Evolutionary conservation across 37 sponge, comb jelly and placozoan species (phyloP).

Genomic region (Halichondria panicea): DNA sequence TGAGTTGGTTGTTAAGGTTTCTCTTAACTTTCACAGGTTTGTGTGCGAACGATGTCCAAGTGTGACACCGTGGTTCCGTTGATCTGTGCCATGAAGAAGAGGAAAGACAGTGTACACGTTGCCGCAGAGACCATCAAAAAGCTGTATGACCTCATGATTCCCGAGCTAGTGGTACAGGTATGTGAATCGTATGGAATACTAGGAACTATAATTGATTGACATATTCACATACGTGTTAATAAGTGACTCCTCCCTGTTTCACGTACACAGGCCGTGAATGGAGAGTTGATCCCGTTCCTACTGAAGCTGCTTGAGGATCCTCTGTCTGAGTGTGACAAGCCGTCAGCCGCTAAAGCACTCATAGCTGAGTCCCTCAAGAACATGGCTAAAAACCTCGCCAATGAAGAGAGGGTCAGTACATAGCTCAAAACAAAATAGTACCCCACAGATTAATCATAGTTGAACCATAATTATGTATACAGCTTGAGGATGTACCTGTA

Average conservation of each 20-base stretch:
- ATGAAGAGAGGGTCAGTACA: constrained; percentile 85
- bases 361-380: constrained; percentile 93
- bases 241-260: too few species aligned
- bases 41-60: constrained; percentile 86
- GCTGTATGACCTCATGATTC: constrained; percentile 69
- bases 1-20: too few species aligned
- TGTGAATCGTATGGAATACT: background rate
- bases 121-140: constrained; percentile 77
- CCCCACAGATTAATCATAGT: too few species aligned
- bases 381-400: constrained; percentile 88
- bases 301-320: constrained; percentile 83
- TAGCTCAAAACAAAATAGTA: too few species aligned
- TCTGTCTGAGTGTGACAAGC: constrained; percentile 80
- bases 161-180: constrained; percentile 80
- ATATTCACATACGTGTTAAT: too few species aligned
- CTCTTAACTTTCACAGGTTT: too few species aligned
- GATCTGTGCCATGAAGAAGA: constrained; percentile 88
- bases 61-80: constrained; percentile 75
- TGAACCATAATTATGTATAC: too few species aligned
- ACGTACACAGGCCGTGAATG: constrained; percentile 76
- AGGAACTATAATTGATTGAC: too few species aligned
- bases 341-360: constrained; percentile 95
- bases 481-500: too few species aligned
- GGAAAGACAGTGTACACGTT: constrained; percentile 67
- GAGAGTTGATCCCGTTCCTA: constrained; percentile 82